These are phyloP conservation scores for Brachionus paranguensis DNA, from an alignment of 1,140 invertebrate species.

Conservation along the genomic window DNA sequence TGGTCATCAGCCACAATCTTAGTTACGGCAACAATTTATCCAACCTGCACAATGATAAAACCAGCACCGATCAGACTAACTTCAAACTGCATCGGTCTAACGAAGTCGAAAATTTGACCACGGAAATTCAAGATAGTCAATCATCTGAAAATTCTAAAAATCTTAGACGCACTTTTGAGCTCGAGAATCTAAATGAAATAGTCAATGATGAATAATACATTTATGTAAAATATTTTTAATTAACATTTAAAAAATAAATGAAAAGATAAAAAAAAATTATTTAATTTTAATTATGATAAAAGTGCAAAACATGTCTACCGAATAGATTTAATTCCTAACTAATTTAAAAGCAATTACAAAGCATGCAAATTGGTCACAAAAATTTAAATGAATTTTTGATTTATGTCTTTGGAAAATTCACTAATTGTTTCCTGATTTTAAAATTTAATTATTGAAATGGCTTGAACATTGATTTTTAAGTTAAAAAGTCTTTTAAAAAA, in stretches of 20 bases:
- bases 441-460: too few relatives aligned
- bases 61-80: neutral
- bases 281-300: neutral
- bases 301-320: neutral
- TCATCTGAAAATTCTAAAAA: neutral
- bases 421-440: too few relatives aligned
- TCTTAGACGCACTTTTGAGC: neutral
- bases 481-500: too few relatives aligned
- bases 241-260: neutral
- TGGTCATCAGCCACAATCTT: neutral
- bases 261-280: too few relatives aligned
- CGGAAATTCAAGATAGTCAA: neutral
- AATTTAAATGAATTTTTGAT: too few relatives aligned
- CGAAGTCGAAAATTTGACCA: constrained; percentile 1
- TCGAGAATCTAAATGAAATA: constrained; percentile 25
- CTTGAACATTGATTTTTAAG: too few relatives aligned
- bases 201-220: neutral
- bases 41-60: neutral
- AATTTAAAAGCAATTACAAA: too few relatives aligned
- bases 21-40: neutral
- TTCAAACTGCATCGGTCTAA: constrained; percentile 4
- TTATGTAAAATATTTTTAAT: neutral
- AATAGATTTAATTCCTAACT: too few relatives aligned
- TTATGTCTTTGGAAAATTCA: too few relatives aligned
- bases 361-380: too few relatives aligned